Evolutionary conservation across 2,113 vertebrate species (phyloP).

Genomic region (Serilophus lunatus): DNA sequence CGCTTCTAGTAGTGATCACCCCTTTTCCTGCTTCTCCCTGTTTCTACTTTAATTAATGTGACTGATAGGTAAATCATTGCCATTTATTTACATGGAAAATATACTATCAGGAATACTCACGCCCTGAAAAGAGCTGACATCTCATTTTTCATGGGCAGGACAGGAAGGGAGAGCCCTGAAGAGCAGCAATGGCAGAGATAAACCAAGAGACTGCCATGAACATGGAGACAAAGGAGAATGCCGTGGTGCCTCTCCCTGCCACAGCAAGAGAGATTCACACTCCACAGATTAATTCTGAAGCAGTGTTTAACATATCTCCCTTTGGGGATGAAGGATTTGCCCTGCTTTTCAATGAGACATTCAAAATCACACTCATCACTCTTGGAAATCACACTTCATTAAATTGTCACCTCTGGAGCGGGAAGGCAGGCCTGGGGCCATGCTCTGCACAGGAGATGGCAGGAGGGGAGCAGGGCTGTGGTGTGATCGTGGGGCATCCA

Average conservation of each 20-base stretch:
- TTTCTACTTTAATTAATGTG: neutral
- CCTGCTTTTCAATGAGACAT: conserved; percentile 21
- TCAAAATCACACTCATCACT: conserved; percentile 10
- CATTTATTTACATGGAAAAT: neutral
- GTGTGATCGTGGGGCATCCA: rapidly evolving
- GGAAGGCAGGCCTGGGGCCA: rapidly evolving
- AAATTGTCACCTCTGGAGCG: neutral
- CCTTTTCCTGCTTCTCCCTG: neutral
- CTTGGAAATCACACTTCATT: neutral
- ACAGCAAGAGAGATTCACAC: neutral
- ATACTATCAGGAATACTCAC: neutral
- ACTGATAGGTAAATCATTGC: neutral
- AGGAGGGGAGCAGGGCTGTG: rapidly evolving
- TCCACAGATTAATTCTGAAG: conserved; percentile 12
- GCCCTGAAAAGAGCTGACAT: neutral
- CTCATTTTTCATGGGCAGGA: neutral
- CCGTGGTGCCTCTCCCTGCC: neutral
- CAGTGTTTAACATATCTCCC: neutral
- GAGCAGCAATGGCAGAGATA: neutral
- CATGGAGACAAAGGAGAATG: neutral
- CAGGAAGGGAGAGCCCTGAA: neutral
- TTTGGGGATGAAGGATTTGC: conserved; percentile 30
- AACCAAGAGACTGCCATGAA: neutral
- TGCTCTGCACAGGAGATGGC: rapidly evolving
- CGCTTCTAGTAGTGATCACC: neutral